A percentile compares a stretch with the other conserved stretches of the same genome.
Evolutionary conservation across 2,888 invertebrate genomes (phyloP).

Genomic region (Junonia oenone): DNA sequence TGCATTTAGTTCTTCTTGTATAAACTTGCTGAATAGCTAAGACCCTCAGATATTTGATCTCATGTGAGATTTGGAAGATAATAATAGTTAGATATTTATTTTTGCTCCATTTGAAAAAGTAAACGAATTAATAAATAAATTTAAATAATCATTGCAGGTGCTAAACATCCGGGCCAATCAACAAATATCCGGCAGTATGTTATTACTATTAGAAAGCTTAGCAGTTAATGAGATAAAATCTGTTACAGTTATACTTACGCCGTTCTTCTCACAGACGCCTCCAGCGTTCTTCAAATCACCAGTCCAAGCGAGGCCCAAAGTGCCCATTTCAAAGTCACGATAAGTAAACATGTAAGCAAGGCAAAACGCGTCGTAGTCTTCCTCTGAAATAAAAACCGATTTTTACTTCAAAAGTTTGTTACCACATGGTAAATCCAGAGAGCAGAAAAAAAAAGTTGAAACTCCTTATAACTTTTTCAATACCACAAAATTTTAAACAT

Average conservation of each 20-base stretch:
- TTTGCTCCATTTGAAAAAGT: no score
- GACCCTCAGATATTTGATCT: no score
- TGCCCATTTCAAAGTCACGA: conserved; percentile 96
- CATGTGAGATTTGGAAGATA: no score
- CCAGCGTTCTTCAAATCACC: conserved; percentile 97
- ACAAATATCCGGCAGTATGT: neutral
- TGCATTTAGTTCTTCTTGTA: no score
- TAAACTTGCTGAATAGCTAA: no score
- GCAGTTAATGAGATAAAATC: neutral
- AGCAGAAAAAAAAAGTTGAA: no score
- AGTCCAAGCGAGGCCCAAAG: conserved; percentile 98
- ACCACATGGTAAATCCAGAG: no score
- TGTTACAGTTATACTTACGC: conserved; percentile 79
- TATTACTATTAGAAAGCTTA: neutral
- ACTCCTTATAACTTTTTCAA: no score
- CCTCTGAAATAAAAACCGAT: conserved; percentile 86
- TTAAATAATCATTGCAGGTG: neutral
- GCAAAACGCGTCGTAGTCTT: conserved; percentile 98
- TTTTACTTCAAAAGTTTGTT: no score
- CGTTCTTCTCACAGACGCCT: conserved; percentile 98
- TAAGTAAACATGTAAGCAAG: conserved; percentile 99
- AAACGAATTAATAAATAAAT: no score
- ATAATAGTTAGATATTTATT: no score
- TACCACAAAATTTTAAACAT: no score
- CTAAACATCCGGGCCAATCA: neutral